These are phyloP conservation scores for Sardinella longiceps DNA, from an alignment of 2,797 vertebrate genomes.

Conservation along the genomic window DNA sequence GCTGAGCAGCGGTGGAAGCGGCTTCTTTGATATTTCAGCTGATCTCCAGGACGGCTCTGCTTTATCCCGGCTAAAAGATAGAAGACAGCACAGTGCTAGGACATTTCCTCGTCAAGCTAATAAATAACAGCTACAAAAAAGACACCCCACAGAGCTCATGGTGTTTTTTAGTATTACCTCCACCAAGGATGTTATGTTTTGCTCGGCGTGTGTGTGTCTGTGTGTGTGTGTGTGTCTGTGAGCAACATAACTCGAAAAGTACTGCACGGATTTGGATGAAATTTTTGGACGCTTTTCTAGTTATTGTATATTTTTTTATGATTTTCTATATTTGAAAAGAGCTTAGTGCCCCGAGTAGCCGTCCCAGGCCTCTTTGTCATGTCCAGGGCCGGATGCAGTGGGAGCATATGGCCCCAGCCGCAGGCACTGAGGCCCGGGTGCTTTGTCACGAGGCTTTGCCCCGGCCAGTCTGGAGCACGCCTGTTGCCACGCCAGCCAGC, in stretches of 20 bases:
- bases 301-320: too few relatives aligned
- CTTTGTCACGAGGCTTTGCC: not conserved
- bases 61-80: not conserved
- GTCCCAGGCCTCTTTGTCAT: not conserved
- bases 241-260: too few relatives aligned
- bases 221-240: too few relatives aligned
- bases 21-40: not conserved
- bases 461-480: not conserved
- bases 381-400: not conserved
- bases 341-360: not conserved
- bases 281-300: too few relatives aligned
- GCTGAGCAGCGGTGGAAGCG: not conserved
- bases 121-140: not conserved
- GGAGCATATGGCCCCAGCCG: not conserved
- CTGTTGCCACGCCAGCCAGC: constrained; percentile 13
- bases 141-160: not conserved
- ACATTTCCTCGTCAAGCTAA: not conserved
- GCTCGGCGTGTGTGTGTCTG: too few relatives aligned
- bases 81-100: not conserved
- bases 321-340: not conserved
- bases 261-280: too few relatives aligned
- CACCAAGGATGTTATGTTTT: too few relatives aligned
- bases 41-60: constrained; percentile 3
- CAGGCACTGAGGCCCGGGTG: not conserved
- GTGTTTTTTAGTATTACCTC: too few relatives aligned